A percentile compares a stretch with the other conserved stretches of the same genome.
Conservation (phyloP, 2,113 vertebrate genomes). For the Antigone vipio region DNA sequence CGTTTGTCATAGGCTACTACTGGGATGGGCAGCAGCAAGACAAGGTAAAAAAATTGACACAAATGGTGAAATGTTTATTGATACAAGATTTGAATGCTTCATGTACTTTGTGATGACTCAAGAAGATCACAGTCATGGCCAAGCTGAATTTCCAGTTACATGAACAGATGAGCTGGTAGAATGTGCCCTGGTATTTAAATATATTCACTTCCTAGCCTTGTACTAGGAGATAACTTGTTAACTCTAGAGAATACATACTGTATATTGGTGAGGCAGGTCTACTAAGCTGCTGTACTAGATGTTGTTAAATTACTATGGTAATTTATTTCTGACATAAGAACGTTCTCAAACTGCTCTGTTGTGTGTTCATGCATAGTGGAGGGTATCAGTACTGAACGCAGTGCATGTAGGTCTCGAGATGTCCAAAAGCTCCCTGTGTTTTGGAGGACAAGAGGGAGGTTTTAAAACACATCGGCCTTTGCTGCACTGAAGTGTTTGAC, state of each 20-base stretch:
- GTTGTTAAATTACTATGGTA: too few relatives aligned
- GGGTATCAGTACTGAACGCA: background rate
- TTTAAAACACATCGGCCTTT: background rate
- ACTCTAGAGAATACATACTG: background rate
- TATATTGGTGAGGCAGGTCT: background rate
- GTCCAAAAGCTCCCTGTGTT: background rate
- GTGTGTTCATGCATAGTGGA: rapidly evolving
- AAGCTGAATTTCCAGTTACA: background rate
- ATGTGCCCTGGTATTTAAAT: background rate
- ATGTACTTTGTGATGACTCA: background rate
- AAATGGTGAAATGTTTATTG: background rate
- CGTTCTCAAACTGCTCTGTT: background rate
- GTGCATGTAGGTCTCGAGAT: background rate
- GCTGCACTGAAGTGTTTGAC: background rate
- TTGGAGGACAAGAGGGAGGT: background rate
- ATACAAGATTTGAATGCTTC: background rate
- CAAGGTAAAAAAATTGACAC: background rate
- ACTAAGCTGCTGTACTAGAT: background rate
- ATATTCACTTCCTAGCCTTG: background rate
- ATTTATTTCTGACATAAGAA: background rate
- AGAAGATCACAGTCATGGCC: background rate
- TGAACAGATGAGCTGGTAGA: background rate
- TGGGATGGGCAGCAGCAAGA: background rate
- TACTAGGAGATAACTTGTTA: background rate
- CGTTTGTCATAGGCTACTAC: background rate